Base-by-base conservation (phyloP, 2,797 vertebrate genomes). In the Coreius guichenoti region DNA sequence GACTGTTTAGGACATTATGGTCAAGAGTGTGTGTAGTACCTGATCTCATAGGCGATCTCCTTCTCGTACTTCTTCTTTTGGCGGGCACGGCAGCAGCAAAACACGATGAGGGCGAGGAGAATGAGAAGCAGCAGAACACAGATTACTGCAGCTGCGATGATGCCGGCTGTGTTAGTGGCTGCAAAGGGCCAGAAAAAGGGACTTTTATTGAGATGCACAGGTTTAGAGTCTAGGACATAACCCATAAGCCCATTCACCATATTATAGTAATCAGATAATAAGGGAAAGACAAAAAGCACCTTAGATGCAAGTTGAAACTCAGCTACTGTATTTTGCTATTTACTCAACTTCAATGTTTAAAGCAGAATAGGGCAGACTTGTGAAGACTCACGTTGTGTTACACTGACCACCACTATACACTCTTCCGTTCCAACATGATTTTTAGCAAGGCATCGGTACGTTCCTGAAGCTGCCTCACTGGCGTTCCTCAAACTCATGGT, bases 1-100 rank as follows among this genome's bases (percentile, higher is more conserved):
- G 54, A 31, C 54, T 43, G 17, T 54, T 54, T 76, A 36, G 78
- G 12, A 51, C 49, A 76, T 58, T 82, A 58, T 8, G 3, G 8
- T 33, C 31, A 69, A 69, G 31, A 5, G 13, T 81, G 39, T 56
- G n/a, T 31, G 51, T 65, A 65, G 58, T 94, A 99, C 98, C 97
- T 97, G 92, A 99, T 99, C 89, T 99, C 98, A 49, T 99, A 97
- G 90, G 97, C 96, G 75, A 98, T 97, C 94, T 99, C 98, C 90
- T 99, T 99, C 94, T 99, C 98, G 0, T 99, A 99, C 91, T 98
- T 99, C 94, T 97, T 97, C 91, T 94, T 96, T 93, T 96, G 93
- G 23, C 94, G 98, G 86, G 95, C 96, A 68, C 96, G 97, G 92
- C 92, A 97, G 84, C 93, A 97, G 94, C 95, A 98, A 93, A 97